These are phyloP conservation scores for Beris morrisii DNA, from an alignment of 2,888 invertebrate species.

Conservation along the genomic window DNA sequence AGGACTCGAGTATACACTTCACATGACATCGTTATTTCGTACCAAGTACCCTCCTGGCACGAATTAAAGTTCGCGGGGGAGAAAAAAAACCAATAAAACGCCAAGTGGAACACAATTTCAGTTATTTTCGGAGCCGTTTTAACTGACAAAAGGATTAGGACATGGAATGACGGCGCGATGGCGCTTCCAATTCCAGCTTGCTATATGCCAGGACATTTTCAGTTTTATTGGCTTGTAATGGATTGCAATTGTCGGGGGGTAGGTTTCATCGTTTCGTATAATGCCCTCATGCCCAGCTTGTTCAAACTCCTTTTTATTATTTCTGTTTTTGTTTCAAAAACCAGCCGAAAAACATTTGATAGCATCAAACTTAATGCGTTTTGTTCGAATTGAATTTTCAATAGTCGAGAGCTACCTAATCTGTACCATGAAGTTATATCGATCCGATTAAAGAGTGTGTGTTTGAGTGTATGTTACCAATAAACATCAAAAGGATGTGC, in stretches of 20 bases:
- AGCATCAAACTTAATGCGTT: constrained; percentile 15
- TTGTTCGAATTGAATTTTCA: constrained; percentile 13
- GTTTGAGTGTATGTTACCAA: neutral
- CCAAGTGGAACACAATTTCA: constrained; percentile 28
- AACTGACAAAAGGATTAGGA: constrained; percentile 35
- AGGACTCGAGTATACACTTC: neutral
- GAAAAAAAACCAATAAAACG: constrained; percentile 30
- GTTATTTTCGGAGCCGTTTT: constrained; percentile 35
- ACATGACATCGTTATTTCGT: constrained; percentile 11
- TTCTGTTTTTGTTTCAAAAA: neutral
- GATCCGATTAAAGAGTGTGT: constrained; percentile 14
- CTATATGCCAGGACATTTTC: neutral
- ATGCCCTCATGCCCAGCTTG: neutral
- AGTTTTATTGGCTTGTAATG: neutral
- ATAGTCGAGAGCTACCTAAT: constrained; percentile 4
- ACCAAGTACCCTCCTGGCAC: neutral
- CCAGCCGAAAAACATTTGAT: constrained; percentile 11
- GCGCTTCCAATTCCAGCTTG: constrained; percentile 1
- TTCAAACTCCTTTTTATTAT: neutral
- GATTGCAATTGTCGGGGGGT: neutral
- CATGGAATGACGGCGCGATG: constrained; percentile 26
- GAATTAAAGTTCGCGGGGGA: neutral
- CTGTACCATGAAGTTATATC: constrained; percentile 10
- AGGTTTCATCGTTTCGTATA: neutral
- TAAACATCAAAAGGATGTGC: constrained; percentile 23